Base-by-base conservation (phyloP, 2,113 vertebrate species). In the Delphinapterus leucas region DNA sequence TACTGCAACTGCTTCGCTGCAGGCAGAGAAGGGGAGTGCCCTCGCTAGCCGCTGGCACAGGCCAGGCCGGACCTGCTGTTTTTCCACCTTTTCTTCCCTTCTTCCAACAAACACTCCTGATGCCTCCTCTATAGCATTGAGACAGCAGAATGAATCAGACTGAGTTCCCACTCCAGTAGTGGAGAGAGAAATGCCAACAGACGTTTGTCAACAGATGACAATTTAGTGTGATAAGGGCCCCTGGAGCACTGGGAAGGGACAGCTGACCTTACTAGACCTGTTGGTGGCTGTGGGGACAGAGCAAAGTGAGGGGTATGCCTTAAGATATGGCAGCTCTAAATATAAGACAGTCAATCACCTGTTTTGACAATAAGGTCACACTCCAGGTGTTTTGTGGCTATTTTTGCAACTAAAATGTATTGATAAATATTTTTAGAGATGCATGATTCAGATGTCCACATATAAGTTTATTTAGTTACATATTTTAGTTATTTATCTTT, bases 351-450 rank as follows among this genome's bases (percentile, higher is more conserved):
- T 31, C 13, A 3, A 60, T n/a, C 28, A n/a, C 15, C 91, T 12
- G 5, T 89, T 95, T 97, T 85, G 38, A 49, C 26, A 58, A 6
- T 61, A 68, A 76, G 18, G 77, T 55, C 63, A 76, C 44, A 71
- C 44, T 63, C 38, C 13, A 68, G 38, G 31, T 74, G 44, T 90
- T 95, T 68, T 41, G 15, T 67, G 77, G 36, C 25, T 11, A 47
- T 67, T 88, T 96, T 63, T 65, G 20, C 82, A 95, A 87, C 44
- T 33, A 58, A 85, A 95, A 85, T 65, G 36, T 58, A 58, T 58
- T 58, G 55, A 58, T 28, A 93, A 95, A 93, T 36, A 38, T 82
- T 94, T 90, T 90, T 94, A 95, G 67, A 93, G 61, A 84, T 83
- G 15, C 20, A 60, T 47, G 33, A 70, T 73, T 90, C 47, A 93